Base-by-base conservation (phyloP, 2,888 invertebrate genomes). In the Microchrysa polita region DNA sequence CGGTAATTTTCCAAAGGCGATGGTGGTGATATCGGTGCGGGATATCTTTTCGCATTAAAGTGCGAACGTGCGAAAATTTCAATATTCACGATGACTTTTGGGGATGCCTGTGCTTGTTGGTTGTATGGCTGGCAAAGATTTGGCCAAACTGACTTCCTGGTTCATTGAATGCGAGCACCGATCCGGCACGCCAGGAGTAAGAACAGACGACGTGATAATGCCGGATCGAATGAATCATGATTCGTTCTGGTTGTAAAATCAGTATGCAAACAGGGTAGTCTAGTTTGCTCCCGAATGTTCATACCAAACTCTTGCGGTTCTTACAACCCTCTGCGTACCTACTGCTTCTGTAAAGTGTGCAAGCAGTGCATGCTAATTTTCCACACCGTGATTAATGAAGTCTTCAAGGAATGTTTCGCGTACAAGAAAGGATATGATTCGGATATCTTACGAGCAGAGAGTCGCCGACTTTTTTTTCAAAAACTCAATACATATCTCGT, bases 1-100 rank as follows among this genome's bases (percentile, higher is more conserved):
- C 55, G 40, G 57, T 69, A 65, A 53, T 67, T 65, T 72, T 60
- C 22, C 59, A 74, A 72, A 59, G 72, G 69, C n/a, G n/a, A n/a
- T 57, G 40, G 40, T 57, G 40, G 40, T 57, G 67, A 67, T 53
- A 55, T 40, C 52, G 69, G 55, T 69, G n/a, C n/a, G 69, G 27
- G 69, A 40, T 69, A 69, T 69, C 69, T 55, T 63, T 63, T 63
- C 55, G 73, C 73, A 75, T 75, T 75, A 73, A 75, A 73, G 73
- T 71, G 75, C 75, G 75, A 75, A 75, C 75, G 75, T 75, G 75
- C 71, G 75, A 71, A 75, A 75, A 75, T 75, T 75, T 75, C 75
- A 75, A 75, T 75, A 75, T 73, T 71, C 59, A 69, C 57, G 57
- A 71, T 73, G 71, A 73, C 72, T 63, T 71, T n/a, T 44, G 10